phyloP scores from a whole-genome alignment of 2,797 vertebrate genomes.

The Bufotes viridis region DNA sequence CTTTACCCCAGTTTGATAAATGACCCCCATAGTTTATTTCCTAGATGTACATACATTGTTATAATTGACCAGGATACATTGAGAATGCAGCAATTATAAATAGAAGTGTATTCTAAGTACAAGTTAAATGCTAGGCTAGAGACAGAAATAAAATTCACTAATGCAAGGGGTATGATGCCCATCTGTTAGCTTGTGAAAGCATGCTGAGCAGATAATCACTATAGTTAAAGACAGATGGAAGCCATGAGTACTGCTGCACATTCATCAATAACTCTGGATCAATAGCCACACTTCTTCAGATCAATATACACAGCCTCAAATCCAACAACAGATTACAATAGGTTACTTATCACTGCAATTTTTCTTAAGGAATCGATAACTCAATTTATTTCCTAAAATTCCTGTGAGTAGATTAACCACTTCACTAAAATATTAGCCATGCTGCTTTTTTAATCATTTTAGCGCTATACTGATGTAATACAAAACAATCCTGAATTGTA shows the following conservation, averaged over 20 bases:
- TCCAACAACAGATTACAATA: slow-evolving; percentile 40
- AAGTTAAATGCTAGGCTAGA: background rate
- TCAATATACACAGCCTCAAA: slow-evolving; percentile 50
- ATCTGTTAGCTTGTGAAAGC: slow-evolving; percentile 49
- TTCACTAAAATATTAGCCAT: slow-evolving; percentile 4
- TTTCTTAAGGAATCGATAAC: slow-evolving; percentile 49
- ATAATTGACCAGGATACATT: background rate
- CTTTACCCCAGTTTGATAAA: no score
- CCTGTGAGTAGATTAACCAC: slow-evolving; percentile 20
- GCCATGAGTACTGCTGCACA: slow-evolving; percentile 29
- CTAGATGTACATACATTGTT: background rate
- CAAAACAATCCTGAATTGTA: background rate
- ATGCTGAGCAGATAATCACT: slow-evolving; percentile 42
- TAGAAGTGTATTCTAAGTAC: background rate
- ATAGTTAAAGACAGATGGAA: slow-evolving; percentile 28
- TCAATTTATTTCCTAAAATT: slow-evolving; percentile 43
- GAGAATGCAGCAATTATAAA: background rate
- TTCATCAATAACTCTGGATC: slow-evolving; percentile 40
- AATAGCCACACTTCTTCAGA: slow-evolving; percentile 33
- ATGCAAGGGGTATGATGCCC: slow-evolving; percentile 3
- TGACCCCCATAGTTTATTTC: no score
- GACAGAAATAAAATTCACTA: background rate
- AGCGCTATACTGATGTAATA: background rate
- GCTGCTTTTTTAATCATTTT: background rate
- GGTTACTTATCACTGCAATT: slow-evolving; percentile 37